Evolutionary conservation across 1,140 invertebrate species (phyloP), one percentile per base, ranked within the genome.

Genomic region (Sarcophaga peregrina): DNA sequence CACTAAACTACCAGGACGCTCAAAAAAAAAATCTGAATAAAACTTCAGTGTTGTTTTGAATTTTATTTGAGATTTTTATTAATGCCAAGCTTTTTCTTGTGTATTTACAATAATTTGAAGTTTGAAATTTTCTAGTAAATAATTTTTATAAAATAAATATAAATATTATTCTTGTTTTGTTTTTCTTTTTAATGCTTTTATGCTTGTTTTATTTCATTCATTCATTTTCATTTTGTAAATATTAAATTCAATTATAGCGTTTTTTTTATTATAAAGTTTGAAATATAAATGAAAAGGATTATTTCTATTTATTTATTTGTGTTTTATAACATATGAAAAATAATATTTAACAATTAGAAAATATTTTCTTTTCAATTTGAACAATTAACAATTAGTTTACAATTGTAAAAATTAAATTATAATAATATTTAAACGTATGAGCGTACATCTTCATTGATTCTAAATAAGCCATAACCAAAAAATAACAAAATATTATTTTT

Each of bases 11-110:
- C n/a, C n/a, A n/a, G n/a, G n/a, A n/a, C n/a, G n/a, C n/a, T n/a
- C n/a, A n/a, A n/a, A 37, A 37, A 37, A 37, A 37, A 37, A 37
- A 37, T 37, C 1, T 2, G 1, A 37, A 37, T 37, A 37, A 37
- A 37, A 37, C 25, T 37, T 37, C 1, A 37, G 25, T 9, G 17
- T 20, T 73, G 8, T 5, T 37, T 8, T 47, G 5, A 45, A 86
- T 85, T 85, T 62, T 82, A 81, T 81, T 87, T 87, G 86, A 87
- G 87, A 87, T 85, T 85, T 87, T 87, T 87, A 87, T 87, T 87
- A 87, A 87, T 87, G 87, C 87, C 85, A 87, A 87, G 87, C 87
- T 86, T 85, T 83, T 68, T 45, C 82, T 83, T 58, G 84, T 87
- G 85, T 87, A 87, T 87, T 87, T 87, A 87, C 86, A 87, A 72